phyloP scores from a whole-genome alignment of 2,888 invertebrate species.

The Drosophila monieri region DNA sequence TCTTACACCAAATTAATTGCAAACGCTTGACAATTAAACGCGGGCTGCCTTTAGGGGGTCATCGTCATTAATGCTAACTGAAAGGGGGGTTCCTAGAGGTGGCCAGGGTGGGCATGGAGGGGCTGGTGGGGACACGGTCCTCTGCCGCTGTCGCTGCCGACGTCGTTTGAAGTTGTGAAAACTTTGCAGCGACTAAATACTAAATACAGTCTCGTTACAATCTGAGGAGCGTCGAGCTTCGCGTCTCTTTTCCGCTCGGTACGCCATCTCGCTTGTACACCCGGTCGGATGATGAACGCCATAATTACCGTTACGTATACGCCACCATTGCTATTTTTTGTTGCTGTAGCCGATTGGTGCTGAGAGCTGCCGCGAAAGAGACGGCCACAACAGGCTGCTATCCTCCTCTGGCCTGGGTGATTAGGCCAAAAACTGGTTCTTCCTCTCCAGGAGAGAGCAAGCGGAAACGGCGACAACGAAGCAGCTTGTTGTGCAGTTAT shows the following conservation, averaged over 20 bases:
- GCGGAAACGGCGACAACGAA: conserved; percentile 23
- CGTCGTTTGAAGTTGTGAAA: conserved; percentile 66
- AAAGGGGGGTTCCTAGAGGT: neutral
- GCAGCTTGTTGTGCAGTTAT: conserved; percentile 68
- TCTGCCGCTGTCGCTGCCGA: conserved; percentile 39
- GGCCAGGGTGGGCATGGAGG: neutral
- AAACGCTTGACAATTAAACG: conserved; percentile 75
- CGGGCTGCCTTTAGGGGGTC: conserved; percentile 43
- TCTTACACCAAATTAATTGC: conserved; percentile 77
- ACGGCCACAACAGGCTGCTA: conserved; percentile 22
- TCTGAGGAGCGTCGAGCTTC: conserved; percentile 68
- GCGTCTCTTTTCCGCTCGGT: conserved; percentile 33
- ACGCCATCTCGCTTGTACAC: conserved; percentile 57
- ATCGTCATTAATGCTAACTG: conserved; percentile 63
- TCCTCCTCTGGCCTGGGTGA: conserved; percentile 28
- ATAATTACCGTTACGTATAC: conserved; percentile 83
- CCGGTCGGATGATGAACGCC: conserved; percentile 81
- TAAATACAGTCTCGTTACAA: conserved; percentile 83
- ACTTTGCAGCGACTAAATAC: conserved; percentile 74
- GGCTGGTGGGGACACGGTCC: conserved; percentile 8
- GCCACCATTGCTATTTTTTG: conserved; percentile 83
- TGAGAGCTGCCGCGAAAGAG: conserved; percentile 43
- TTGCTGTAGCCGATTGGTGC: conserved; percentile 74
- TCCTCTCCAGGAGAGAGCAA: conserved; percentile 33
- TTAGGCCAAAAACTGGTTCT: conserved; percentile 45